phyloP scores from a whole-genome alignment of 35 echinoderm and acorn worm species.

The Lytechinus variegatus region DNA sequence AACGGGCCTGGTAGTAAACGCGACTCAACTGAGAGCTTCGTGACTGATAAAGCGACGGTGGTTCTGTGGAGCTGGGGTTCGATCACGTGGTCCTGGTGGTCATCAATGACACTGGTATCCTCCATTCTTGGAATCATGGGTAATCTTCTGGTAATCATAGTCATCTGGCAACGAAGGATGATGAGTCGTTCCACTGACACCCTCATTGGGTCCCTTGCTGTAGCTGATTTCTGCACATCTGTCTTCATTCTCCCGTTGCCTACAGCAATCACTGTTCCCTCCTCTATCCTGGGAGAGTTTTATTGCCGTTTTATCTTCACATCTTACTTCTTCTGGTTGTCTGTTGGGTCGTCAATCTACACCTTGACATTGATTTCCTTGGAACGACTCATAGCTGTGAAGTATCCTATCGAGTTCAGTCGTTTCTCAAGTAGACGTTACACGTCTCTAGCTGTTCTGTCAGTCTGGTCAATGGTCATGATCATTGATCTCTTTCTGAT shows the following conservation, averaged over 20 bases:
- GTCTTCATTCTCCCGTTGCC: slow-evolving; percentile 61
- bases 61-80: not conserved
- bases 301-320: slow-evolving; percentile 69
- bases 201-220: slow-evolving; percentile 66
- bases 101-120: slow-evolving; percentile 3
- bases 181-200: slow-evolving; percentile 52
- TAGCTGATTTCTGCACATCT: slow-evolving; percentile 72
- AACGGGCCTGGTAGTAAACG: not conserved
- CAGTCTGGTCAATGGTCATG: not conserved
- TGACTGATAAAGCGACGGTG: not conserved
- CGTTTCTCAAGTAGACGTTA: slow-evolving; percentile 47
- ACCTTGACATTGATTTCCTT: slow-evolving; percentile 65
- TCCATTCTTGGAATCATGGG: slow-evolving; percentile 69
- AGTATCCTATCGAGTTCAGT: slow-evolving; percentile 50
- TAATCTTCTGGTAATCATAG: slow-evolving; percentile 56
- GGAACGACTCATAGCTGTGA: slow-evolving; percentile 66
- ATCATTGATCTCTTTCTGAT: slow-evolving; percentile 30
- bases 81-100: slow-evolving; percentile 40
- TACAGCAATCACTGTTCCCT: not conserved
- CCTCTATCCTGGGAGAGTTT: slow-evolving; percentile 36
- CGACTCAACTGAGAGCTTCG: not conserved
- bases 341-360: slow-evolving; percentile 61
- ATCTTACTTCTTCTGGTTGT: slow-evolving; percentile 65
- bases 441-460: not conserved
- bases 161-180: slow-evolving; percentile 39